Percentiles rank a stretch among this genome's conserved stretches.
These are phyloP conservation scores for Gymnopithys bicolor DNA, from an alignment of 2,797 vertebrate genomes.

Conservation along the genomic window DNA sequence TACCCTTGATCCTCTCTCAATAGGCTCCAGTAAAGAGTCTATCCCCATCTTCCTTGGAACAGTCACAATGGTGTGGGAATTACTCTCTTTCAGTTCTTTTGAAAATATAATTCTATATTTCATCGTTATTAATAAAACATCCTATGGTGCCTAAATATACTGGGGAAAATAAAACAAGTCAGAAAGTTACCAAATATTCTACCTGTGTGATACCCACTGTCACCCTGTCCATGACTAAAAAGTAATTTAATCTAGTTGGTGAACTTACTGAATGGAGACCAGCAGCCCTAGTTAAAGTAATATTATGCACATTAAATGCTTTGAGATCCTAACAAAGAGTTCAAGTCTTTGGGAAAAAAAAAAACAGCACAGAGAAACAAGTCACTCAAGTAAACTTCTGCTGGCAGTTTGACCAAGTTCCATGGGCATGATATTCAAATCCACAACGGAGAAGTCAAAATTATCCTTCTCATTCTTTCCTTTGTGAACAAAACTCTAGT, in stretches of 20 bases:
- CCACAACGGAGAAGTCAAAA: not conserved
- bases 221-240: not conserved
- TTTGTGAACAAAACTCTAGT: not conserved
- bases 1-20: not conserved
- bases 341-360: not conserved
- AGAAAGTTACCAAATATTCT: not conserved
- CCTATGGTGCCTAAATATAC: fast-evolving
- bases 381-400: not conserved
- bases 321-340: not conserved
- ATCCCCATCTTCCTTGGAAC: not conserved
- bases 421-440: not conserved
- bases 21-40: not conserved
- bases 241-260: not conserved
- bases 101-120: not conserved
- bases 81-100: not conserved
- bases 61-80: not conserved
- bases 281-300: not conserved
- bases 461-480: not conserved
- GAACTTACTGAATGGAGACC: not conserved
- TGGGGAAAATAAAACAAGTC: not conserved
- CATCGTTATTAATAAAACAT: not conserved
- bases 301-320: not conserved
- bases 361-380: not conserved
- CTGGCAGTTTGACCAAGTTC: not conserved
- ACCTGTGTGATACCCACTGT: not conserved